Percentiles rank a stretch among this genome's conserved stretches.
These are phyloP conservation scores for Lepidocyrtoides sp. DNA, from an alignment of 2,888 invertebrate genomes.

Conservation along the genomic window DNA sequence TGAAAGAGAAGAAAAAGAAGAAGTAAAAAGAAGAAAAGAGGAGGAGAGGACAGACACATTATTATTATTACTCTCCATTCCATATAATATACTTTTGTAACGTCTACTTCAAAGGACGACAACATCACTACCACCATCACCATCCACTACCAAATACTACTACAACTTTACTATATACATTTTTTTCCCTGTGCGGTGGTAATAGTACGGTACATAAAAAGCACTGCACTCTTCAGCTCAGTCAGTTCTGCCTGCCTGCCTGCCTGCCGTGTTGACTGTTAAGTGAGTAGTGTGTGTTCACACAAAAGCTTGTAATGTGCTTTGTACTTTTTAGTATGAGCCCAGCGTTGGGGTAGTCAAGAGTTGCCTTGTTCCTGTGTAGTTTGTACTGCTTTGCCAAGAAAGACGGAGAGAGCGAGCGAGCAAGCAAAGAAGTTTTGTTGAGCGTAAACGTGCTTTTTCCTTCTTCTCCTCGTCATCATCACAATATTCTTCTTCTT, in stretches of 20 bases:
- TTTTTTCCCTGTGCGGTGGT: neutral
- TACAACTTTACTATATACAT: neutral
- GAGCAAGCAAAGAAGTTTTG: conserved; percentile 19
- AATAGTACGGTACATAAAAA: conserved; percentile 18
- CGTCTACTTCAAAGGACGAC: neutral
- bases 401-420: conserved; percentile 4
- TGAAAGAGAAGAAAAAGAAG: conserved; percentile 9
- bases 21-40: conserved; percentile 24
- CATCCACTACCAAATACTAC: neutral
- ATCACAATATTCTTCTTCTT: conserved; percentile 21
- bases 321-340: conserved; percentile 77
- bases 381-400: conserved; percentile 10
- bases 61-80: conserved; percentile 46
- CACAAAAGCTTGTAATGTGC: conserved; percentile 73
- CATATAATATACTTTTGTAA: conserved; percentile 13
- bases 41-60: conserved; percentile 54
- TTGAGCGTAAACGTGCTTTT: conserved; percentile 46
- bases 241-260: no score
- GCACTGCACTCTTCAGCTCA: conserved; percentile 44
- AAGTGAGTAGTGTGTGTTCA: conserved; percentile 17
- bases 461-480: neutral
- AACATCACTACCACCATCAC: neutral
- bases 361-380: conserved; percentile 57
- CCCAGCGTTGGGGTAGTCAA: conserved; percentile 78
- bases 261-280: conserved; percentile 1